phyloP scores from a whole-genome alignment of 2,888 invertebrate genomes.

The Eudemis profundana region DNA sequence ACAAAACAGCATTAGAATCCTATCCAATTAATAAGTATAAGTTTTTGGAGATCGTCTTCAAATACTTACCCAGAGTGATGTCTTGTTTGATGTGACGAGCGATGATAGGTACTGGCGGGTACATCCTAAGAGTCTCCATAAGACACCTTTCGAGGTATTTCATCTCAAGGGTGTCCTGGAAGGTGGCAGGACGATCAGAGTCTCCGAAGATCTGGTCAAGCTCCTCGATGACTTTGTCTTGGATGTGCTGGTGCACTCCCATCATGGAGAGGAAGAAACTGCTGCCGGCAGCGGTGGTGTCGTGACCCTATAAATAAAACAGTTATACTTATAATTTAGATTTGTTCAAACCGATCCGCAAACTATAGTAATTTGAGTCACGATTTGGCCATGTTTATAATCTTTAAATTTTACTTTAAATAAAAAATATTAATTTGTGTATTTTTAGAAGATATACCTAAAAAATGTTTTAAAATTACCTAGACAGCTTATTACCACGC shows the following conservation, averaged over 20 bases:
- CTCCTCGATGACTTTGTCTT: conserved; percentile 90
- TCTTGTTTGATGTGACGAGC: conserved; percentile 90
- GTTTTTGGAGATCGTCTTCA: not conserved
- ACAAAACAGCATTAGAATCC: too few species aligned
- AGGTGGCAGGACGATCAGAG: conserved; percentile 90
- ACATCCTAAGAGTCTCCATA: conserved; percentile 92
- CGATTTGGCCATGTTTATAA: too few species aligned
- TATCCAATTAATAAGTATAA: not conserved
- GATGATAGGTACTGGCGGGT: conserved; percentile 92
- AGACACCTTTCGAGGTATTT: conserved; percentile 93
- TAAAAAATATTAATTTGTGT: too few species aligned
- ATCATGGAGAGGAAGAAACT: conserved; percentile 92
- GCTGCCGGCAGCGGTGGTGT: conserved; percentile 92
- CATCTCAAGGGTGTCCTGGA: conserved; percentile 94
- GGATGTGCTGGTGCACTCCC: conserved; percentile 90
- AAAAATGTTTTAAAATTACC: too few species aligned
- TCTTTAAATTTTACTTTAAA: too few species aligned
- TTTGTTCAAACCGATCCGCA: too few species aligned
- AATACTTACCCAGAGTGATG: conserved; percentile 86
- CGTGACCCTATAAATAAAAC: conserved; percentile 86
- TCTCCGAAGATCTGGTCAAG: conserved; percentile 91
- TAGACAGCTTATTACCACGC: too few species aligned
- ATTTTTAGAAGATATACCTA: too few species aligned
- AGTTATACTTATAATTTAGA: too few species aligned
- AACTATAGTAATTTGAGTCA: too few species aligned